Evolutionary conservation across 2,797 vertebrate genomes (phyloP), one percentile per base, ranked within the genome.

Genomic region (Acanthornis magna): DNA sequence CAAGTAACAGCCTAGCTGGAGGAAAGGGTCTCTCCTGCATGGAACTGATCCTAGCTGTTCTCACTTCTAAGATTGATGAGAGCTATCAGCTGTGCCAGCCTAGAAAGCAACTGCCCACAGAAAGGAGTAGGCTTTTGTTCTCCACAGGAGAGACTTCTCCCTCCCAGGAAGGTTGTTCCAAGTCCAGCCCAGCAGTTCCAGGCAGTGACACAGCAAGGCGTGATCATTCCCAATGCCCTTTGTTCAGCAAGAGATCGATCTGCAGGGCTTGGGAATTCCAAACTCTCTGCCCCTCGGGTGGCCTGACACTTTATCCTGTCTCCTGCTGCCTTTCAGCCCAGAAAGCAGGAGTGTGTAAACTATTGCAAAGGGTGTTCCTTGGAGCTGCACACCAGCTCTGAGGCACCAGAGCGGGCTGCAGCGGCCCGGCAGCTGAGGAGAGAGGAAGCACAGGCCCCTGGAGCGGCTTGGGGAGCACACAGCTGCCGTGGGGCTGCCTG

Each of bases 401-500:
- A 81, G 94, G 62, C 25, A 68, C 45, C 51, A 42, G 51, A 70
- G 48, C 5, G 34, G 86, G 78, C 54, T 61, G 78, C 21, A 45
- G 32, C 43, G 40, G 73, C 65, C 25, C 34, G 50, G 42, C 68
- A 68, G 74, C 63, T 91, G 96, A 97, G 50, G 62, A 97, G 97
- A 87, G 38, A 87, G 38, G 77, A 96, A 83, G 68, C 88, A 43
- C 75, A 53, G 68, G 80, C 73, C 95, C 84, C 74, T 16, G 30
- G 50, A 63, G 74, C 30, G 30, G 79, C 96, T 96, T 43, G 43
- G 96, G 97, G 96, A 96, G 96, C 10, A 19, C 23, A 54, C 98
- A 98, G 97, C 98, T 98, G 98, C 96, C 92, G 87, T 61, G 88
- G 94, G 96, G 94, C 96, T 81, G 74, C 5, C 7, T 92, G 91